These are phyloP conservation scores for Malurus alboscapulatus DNA, from an alignment of 2,113 vertebrate species.

Conservation along the genomic window DNA sequence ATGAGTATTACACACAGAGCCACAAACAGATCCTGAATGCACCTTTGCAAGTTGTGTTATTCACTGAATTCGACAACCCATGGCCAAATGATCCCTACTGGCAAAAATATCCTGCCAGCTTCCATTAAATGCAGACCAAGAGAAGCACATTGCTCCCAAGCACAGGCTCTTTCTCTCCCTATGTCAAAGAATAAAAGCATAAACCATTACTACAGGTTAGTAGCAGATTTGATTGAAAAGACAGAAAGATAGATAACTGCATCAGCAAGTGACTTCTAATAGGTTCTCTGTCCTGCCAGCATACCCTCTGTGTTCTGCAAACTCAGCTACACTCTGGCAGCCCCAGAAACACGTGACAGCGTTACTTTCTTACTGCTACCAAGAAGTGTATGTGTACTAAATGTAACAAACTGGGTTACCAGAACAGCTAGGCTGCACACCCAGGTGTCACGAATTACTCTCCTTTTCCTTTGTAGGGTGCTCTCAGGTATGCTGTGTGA, in stretches of 20 bases:
- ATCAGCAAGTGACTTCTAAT: not conserved
- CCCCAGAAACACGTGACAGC: not conserved
- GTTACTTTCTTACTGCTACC: not conserved
- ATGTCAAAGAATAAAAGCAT: not conserved
- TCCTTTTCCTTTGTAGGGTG: rapidly evolving
- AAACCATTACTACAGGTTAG: not conserved
- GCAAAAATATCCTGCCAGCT: not conserved
- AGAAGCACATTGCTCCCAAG: not conserved
- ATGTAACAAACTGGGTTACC: not conserved
- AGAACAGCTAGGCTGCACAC: not conserved
- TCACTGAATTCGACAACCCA: not conserved
- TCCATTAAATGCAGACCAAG: not conserved
- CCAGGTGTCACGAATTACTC: not conserved
- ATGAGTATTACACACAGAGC: rapidly evolving
- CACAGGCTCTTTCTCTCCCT: not conserved
- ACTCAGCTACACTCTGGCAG: not conserved
- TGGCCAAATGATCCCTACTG: not conserved
- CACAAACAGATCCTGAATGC: not conserved
- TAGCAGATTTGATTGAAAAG: not conserved
- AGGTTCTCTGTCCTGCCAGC: not conserved
- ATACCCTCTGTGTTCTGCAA: not conserved
- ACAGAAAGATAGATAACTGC: not conserved
- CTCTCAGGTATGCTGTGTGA: not conserved
- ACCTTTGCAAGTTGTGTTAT: not conserved
- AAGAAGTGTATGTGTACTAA: not conserved